Evolutionary conservation across 1,140 invertebrate species (phyloP).

Genomic region (Epicauta chinensis): DNA sequence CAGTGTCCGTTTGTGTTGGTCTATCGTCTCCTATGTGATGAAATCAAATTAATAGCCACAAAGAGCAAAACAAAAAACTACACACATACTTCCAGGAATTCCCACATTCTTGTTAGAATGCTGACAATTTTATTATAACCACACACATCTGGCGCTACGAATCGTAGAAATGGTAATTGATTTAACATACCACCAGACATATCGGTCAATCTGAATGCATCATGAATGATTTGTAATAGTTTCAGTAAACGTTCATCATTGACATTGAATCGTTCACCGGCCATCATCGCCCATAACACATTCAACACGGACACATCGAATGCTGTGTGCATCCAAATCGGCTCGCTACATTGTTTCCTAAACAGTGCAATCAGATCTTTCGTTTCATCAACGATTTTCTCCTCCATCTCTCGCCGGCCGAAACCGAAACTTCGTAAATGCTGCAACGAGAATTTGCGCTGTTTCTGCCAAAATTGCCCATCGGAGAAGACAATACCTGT

Average conservation of each 20-base stretch:
- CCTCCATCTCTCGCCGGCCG: slow-evolving; percentile 53
- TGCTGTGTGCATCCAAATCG: slow-evolving; percentile 46
- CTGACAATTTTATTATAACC: slow-evolving; percentile 49
- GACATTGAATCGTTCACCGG: slow-evolving; percentile 55
- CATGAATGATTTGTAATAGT: slow-evolving; percentile 50
- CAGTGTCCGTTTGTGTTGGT: slow-evolving; percentile 26
- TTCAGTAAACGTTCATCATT: slow-evolving; percentile 46
- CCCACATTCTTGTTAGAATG: slow-evolving; percentile 18
- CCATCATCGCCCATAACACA: slow-evolving; percentile 64
- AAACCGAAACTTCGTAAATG: slow-evolving; percentile 57
- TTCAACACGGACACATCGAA: slow-evolving; percentile 62
- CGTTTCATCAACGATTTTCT: slow-evolving; percentile 53
- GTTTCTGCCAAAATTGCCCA: slow-evolving; percentile 53
- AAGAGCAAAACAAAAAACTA: not conserved
- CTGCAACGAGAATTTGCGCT: slow-evolving; percentile 55
- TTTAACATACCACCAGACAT: slow-evolving; percentile 61
- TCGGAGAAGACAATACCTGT: slow-evolving; percentile 46
- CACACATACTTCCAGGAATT: slow-evolving; percentile 18
- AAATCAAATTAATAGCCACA: slow-evolving; percentile 6
- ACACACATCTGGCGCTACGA: slow-evolving; percentile 50
- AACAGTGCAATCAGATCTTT: slow-evolving; percentile 45
- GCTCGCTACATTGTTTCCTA: slow-evolving; percentile 26
- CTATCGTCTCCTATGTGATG: slow-evolving; percentile 28
- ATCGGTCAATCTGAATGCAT: slow-evolving; percentile 54
- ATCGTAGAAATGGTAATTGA: slow-evolving; percentile 57